Evolutionary conservation across 1,140 invertebrate genomes (phyloP), one percentile per base, ranked within the genome.

Genomic region (Drepana arcuata): DNA sequence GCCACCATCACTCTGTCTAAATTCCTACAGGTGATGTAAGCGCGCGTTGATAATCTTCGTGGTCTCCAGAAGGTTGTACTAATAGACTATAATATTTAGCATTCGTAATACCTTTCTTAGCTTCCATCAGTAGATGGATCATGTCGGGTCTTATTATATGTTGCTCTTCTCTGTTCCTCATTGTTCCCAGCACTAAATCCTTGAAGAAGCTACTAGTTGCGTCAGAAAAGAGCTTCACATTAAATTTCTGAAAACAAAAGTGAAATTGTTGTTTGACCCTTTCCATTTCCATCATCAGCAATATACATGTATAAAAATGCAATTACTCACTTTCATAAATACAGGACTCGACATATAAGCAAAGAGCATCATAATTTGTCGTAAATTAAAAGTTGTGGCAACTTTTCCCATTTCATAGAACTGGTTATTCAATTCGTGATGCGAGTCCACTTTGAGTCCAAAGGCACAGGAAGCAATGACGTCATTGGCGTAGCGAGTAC

Each of bases 371-470:
- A 67, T 1, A n/a, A 56, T 42, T 26, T 60, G 48, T 11, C 14
- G 23, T 2, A 56, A 41, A 3, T 41, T 55, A 31, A 62, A 58
- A 1, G 34, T 51, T 0, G 55, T 30, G 9, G 41, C 48, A 12
- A 55, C 58, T 23, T 78, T 84, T n/a, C 85, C 86, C 56, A 82
- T 78, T 40, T 41, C 30, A 34, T 84, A 88, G 53, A 86, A 85
- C 33, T 82, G 52, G 47, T 87, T 86, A 1, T 86, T 48, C 0
- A 63, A 60, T 1, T 89, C 71, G 12, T 73, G 66, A 9, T 87
- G 72, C 0, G 87, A 87, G 45, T 89, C 79, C 2, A 87, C 79
- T 46, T 87, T 75, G 9, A 88, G 60, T 0, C 88, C 87, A 50
- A 88, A 88, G 0, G 63, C 63, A 24, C 67, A 71, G 1, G 60